Percentiles rank a stretch among this genome's conserved stretches.
Evolutionary conservation across 2,797 vertebrate genomes (phyloP).

Genomic region (Eulemur albifrons): DNA sequence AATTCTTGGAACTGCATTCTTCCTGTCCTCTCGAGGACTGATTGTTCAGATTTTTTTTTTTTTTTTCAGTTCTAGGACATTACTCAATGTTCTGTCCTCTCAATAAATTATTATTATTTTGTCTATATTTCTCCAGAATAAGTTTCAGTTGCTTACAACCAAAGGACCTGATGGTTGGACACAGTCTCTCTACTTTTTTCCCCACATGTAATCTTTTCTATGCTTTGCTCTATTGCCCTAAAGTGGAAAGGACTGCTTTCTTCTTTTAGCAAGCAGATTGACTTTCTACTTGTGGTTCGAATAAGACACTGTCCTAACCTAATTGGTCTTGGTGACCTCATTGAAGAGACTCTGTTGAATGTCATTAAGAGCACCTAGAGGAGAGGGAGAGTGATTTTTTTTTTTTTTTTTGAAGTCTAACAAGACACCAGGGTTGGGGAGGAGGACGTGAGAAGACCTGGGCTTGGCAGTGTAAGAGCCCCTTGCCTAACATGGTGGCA

Average conservation of each 20-base stretch:
- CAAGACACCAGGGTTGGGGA: not conserved
- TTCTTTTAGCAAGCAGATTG: not conserved
- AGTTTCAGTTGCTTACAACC: conserved; percentile 3
- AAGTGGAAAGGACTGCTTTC: not conserved
- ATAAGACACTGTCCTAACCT: not conserved
- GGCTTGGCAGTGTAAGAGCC: not conserved
- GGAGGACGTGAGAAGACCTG: not conserved
- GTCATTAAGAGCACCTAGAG: not conserved
- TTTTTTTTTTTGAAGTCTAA: not conserved
- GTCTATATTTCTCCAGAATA: not conserved
- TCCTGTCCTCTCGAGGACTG: not conserved
- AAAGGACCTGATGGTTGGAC: not conserved
- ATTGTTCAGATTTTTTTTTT: conserved; percentile 6
- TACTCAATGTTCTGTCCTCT: not conserved
- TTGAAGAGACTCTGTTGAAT: not conserved
- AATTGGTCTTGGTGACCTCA: not conserved
- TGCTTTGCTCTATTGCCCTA: not conserved
- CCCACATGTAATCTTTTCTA: not conserved
- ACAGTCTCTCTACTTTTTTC: not conserved
- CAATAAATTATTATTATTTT: conserved; percentile 3
- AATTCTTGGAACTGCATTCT: conserved; percentile 31
- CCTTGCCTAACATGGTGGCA: not conserved
- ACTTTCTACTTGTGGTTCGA: not conserved
- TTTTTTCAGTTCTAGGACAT: conserved; percentile 27
- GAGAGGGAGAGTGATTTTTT: not conserved